Evolutionary conservation across 2,888 invertebrate genomes (phyloP).

Genomic region (Ptycholaimellus sp.): DNA sequence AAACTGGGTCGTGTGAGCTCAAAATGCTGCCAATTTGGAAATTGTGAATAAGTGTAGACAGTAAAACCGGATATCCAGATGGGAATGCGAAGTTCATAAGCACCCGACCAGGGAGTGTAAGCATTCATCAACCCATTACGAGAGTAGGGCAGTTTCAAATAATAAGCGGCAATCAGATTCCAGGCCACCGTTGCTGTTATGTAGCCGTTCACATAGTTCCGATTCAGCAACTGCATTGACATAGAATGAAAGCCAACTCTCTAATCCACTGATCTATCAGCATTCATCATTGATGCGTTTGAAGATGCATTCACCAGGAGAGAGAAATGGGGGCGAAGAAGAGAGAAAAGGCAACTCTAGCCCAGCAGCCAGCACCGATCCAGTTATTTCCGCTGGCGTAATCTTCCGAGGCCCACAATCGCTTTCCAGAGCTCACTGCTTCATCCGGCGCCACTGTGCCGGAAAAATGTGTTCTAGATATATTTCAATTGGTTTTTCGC

Average conservation of each 20-base stretch:
- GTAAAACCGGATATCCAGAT: conserved; percentile 28
- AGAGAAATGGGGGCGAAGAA: no score
- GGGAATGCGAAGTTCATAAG: conserved; percentile 24
- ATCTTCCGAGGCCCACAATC: conserved; percentile 29
- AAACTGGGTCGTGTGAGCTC: conserved; percentile 28
- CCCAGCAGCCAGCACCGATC: conserved; percentile 29
- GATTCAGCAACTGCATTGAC: no score
- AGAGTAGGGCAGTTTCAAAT: conserved; percentile 21
- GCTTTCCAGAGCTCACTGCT: no score
- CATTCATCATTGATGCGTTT: no score
- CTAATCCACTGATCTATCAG: no score
- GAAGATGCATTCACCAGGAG: no score
- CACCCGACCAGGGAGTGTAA: conserved; percentile 27
- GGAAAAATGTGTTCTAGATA: conserved; percentile 22
- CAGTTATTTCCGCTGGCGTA: conserved; percentile 27
- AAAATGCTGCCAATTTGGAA: no score
- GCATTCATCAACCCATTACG: conserved; percentile 28
- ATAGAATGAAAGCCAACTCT: no score
- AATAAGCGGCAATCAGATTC: conserved; percentile 28
- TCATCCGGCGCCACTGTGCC: no score
- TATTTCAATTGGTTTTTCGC: no score
- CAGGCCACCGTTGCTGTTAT: conserved; percentile 29
- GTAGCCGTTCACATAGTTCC: conserved; percentile 28
- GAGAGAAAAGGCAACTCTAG: no score
- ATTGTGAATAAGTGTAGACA: no score